Evolutionary conservation across 2,888 invertebrate species (phyloP), one percentile per base, ranked within the genome.

Genomic region (Coelopa pilipes): DNA sequence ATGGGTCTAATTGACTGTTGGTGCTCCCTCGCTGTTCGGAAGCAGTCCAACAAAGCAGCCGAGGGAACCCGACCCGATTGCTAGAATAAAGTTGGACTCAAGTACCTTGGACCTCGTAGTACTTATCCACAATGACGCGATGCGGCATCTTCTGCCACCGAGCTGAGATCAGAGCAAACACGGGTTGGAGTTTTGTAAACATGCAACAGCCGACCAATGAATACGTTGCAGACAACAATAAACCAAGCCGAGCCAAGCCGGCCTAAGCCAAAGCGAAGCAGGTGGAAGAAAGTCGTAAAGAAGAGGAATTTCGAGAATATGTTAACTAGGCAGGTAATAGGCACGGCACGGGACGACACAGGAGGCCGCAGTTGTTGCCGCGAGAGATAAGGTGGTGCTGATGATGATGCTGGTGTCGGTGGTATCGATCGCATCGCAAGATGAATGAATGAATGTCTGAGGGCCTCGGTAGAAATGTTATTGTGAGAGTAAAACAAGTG

Each of bases 1-100:
- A 53, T 5, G 53, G 53, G 63, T 74, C 75, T 77, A 77, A 78
- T 76, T 78, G 77, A 73, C 75, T 77, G 74, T 77, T 74, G 75
- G 73, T 72, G 70, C 50, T n/a, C n/a, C n/a, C n/a, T n/a, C n/a
- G n/a, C n/a, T 73, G 55, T 74, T 72, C 74, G 50, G 24, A 70
- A 67, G 66, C 65, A 55, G 73, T 74, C 46, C 59, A 57, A 24
- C 5, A 11, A 50, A 12, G 60, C 19, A 21, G 21, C 45, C 11
- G 47, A 63, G n/a, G 2, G 17, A 46, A 46, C 46, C 34, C n/a
- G 55, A 9, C 17, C 67, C 55, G 55, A 21, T 46, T 34, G 34
- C 17, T 5, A 19, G 46, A 68, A 24, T 24, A 53, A n/a, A n/a
- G 13, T 45, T 34, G 15, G 46, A 45, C 46, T 53, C 34, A 53